Base-by-base conservation (phyloP, 2,797 vertebrate genomes). In the Acanthornis magna region DNA sequence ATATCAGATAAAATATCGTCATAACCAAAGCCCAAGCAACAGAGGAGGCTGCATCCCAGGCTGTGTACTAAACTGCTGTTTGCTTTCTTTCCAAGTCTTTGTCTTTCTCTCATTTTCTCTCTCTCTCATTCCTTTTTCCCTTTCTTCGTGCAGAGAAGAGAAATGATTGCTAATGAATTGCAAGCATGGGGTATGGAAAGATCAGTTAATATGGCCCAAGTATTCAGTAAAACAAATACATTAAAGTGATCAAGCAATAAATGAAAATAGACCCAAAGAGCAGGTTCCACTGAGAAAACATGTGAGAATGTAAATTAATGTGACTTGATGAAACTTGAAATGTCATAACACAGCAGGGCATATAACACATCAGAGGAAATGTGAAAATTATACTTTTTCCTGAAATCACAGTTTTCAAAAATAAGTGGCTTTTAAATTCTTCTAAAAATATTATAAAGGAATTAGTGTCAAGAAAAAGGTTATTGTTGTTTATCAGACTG, bases 311-410 rank as follows among this genome's bases (percentile, higher is more conserved):
- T 72, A 91, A 96, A 96, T 95, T 88, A 94, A 85, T 55, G 68
- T 94, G 91, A 93, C 70, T 86, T 61, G 91, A 91, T 93, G 94
- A 95, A 94, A 96, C 87, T 91, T 75, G 40, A 95, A 97, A 97
- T 97, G 96, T 95, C 96, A 95, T 96, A 97, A 96, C 97, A 95
- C 96, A 97, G 96, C 93, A 90, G 97, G 97, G 89, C 78, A 94
- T 76, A 42, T 71, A 85, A 92, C 84, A 94, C 96, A 97, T 94
- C 96, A 96, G 93, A 96, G 92, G 79, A 94, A 97, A 97, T 96
- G 94, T 95, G 96, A 97, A 97, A 97, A 97, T 97, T 97, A 97
- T 92, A 93, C 96, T 95, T 97, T 96, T 95, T 91, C 86, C 79
- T 94, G 68, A 88, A 91, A 95, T 85, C 90, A 75, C 30, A 93